Evolutionary conservation across 2,888 invertebrate genomes (phyloP), one percentile per base, ranked within the genome.

Genomic region (Harpagoxenus sublaevis): DNA sequence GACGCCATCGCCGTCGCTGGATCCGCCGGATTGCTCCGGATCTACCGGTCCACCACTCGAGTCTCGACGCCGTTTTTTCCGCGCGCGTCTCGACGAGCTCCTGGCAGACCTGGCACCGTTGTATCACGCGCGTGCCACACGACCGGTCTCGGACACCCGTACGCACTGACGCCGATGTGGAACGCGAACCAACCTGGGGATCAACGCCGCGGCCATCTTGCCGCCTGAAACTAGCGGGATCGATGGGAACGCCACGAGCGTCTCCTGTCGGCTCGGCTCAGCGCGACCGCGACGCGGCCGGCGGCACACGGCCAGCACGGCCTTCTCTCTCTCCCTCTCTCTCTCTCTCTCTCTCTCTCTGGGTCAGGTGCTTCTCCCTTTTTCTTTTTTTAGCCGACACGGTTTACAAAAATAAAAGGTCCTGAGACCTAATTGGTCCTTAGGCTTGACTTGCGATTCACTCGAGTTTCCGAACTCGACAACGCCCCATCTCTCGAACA

Each of bases 171-270:
- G 87, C 70, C 85, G 87, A 73, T 74, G 88, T 86, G 73, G 77
- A 74, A 85, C 82, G 77, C 87, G 70, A 74, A 84, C 77, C 42
- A 68, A 85, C 91, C 75, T 78, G 8, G 42, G 3, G 78, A 85
- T 87, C 70, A 81, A 60, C 84, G n/a, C 63, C 77, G 57, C 84
- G 68, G 91, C 91, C 90, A 91, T 91, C 89, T 90, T 91, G 87
- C 71, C 63, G 74, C 82, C 82, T 84, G 23, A 87, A 90, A 87
- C 84, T 83, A 62, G 83, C 57, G 66, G 66, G 83, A 86, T 87
- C 88, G 70, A 84, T 86, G 70, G 42, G 66, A 39, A 39, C 77
- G 83, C 83, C 35, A 15, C 39, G 60, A 42, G 57, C 78, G 63
- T 3, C 55, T 73, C 71, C 73, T 68, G 45, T 3, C 51, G 42